A percentile compares a stretch with the other conserved stretches of the same genome.
These are phyloP conservation scores for Dynastes hyllus DNA, from an alignment of 2,888 invertebrate species.

Conservation along the genomic window DNA sequence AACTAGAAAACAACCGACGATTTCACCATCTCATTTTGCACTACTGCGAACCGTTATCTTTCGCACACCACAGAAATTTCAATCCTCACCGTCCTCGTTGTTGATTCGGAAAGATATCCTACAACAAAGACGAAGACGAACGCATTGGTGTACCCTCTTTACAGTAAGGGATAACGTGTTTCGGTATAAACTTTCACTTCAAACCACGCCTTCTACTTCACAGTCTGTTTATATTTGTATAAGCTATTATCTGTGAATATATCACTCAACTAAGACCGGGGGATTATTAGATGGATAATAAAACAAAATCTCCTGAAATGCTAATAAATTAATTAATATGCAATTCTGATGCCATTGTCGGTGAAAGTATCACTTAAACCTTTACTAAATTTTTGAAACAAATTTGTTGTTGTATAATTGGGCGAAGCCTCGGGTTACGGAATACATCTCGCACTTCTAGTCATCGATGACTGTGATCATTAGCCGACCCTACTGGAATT, in stretches of 20 bases:
- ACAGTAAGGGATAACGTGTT: conserved; percentile 20
- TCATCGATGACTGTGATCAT: too few relatives aligned
- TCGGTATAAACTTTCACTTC: conserved; percentile 31
- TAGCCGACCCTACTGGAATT: too few relatives aligned
- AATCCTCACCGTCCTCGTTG: conserved; percentile 2
- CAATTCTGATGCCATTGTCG: too few relatives aligned
- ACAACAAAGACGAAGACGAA: conserved; percentile 23
- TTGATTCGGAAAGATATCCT: conserved; percentile 20
- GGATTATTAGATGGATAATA: too few relatives aligned
- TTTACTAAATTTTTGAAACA: too few relatives aligned
- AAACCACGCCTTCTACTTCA: conserved; percentile 6
- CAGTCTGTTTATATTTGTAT: conserved; percentile 19
- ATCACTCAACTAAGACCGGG: background rate
- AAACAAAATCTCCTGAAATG: too few relatives aligned
- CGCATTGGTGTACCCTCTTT: background rate
- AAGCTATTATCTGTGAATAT: background rate
- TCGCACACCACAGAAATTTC: conserved; percentile 19
- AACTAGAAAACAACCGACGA: conserved; percentile 32
- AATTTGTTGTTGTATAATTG: too few relatives aligned
- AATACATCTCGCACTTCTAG: too few relatives aligned
- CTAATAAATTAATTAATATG: too few relatives aligned
- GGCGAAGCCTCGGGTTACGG: too few relatives aligned
- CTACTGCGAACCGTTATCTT: conserved; percentile 24
- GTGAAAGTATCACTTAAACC: too few relatives aligned
- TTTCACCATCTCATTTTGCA: conserved; percentile 42